Evolutionary conservation across 2,888 invertebrate genomes (phyloP), one percentile per base, ranked within the genome.

Genomic region (Plusia festucae): DNA sequence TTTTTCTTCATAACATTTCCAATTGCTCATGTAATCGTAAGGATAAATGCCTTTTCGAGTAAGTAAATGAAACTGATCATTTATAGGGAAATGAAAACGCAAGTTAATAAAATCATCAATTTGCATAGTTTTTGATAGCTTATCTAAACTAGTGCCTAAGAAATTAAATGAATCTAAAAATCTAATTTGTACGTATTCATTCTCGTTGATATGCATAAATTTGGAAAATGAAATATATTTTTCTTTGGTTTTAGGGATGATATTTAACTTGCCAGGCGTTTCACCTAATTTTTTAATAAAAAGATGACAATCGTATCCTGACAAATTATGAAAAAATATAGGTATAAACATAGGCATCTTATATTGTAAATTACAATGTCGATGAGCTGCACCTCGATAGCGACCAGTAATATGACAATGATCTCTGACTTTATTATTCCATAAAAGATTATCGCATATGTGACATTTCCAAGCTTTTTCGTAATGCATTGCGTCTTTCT

Each of bases 311-410:
- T 65, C 67, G 53, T 71, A 67, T n/a, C 70, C 65, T 2, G 60
- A 27, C 24, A 68, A 62, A 52, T 68, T 71, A 52, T 71, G 70
- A 60, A 71, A 71, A 56, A 71, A 65, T 40, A 68, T 59, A 7
- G 71, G 61, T 13, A 71, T 52, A 61, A 62, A 68, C 49, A 30
- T 55, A 6, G 65, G 65, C 11, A 32, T 9, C 51, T 60, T 56
- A 34, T 60, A 66, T 16, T 53, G 53, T 24, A 70, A 30, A 44
- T 66, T 61, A 53, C 70, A 70, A 32, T 53, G 40, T 16, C 51
- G 30, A 24, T 70, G 66, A 16, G 66, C 64, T 34, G 65, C 61
- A 9, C 62, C 65, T 9, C 68, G 51, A 46, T 68, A 60, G 15
- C 44, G 54, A 53, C 60, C 68, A 11, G 68, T 61, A 2, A 64